Conservation (phyloP, 2,113 vertebrate genomes). For the Balaeniceps rex region DNA sequence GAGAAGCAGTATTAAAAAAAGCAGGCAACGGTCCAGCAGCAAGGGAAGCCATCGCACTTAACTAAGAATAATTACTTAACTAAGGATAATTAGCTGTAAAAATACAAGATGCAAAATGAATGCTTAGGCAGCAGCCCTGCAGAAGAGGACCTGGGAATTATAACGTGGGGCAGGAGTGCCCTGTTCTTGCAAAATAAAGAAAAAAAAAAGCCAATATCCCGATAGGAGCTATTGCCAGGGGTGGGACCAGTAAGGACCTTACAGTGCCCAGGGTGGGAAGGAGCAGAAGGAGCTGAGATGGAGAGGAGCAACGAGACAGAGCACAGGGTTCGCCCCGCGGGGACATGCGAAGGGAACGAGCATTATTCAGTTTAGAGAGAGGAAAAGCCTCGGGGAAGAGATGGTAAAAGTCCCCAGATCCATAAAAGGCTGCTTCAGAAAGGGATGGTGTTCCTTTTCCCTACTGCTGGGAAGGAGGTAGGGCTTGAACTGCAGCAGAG, state of each 20-base stretch:
- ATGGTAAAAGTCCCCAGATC: neutral
- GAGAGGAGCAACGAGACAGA: neutral
- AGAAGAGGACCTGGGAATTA: neutral
- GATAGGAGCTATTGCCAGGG: neutral
- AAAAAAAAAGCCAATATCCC: neutral
- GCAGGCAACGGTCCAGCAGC: neutral
- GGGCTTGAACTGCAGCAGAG: neutral
- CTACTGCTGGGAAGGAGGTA: neutral
- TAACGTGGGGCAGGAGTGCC: neutral
- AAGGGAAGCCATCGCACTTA: neutral
- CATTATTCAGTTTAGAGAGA: neutral
- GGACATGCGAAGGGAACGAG: neutral
- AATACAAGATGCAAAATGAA: neutral
- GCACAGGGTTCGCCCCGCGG: neutral
- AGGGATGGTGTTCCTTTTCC: neutral
- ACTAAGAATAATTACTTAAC: slow-evolving; percentile 24
- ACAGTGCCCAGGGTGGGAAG: neutral
- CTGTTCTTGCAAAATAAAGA: neutral
- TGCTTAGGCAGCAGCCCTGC: neutral
- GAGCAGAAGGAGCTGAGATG: neutral
- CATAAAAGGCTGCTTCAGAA: neutral
- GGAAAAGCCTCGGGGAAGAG: neutral
- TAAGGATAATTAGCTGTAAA: slow-evolving; percentile 24
- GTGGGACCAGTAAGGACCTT: neutral
- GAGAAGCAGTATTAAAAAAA: neutral